phyloP scores from a whole-genome alignment of 2,113 vertebrate species.

The Ibidorhyncha struthersii region DNA sequence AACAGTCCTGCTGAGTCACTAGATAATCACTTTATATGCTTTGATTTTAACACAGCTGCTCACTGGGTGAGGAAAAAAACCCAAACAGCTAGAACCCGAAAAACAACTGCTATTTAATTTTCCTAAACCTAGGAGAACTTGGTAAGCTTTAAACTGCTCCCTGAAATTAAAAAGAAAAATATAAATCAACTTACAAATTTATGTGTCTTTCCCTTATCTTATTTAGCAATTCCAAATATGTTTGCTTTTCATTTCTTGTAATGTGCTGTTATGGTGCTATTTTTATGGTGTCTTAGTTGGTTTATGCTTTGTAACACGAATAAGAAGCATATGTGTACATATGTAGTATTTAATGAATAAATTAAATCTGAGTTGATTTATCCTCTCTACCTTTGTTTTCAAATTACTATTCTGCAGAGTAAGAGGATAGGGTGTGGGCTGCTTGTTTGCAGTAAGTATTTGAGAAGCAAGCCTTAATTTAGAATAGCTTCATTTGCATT shows the following conservation, averaged over 20 bases:
- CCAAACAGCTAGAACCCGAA: neutral
- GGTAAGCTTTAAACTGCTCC: neutral
- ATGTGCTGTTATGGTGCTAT: neutral
- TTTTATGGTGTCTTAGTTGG: neutral
- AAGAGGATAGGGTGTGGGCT: neutral
- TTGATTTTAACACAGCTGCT: neutral
- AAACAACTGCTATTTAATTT: neutral
- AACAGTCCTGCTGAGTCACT: neutral
- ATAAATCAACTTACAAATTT: neutral
- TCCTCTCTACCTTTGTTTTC: conserved; percentile 36
- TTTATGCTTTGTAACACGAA: neutral
- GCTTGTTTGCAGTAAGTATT: conserved; percentile 35
- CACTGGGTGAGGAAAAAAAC: neutral
- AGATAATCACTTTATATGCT: neutral
- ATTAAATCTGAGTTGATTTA: conserved; percentile 57
- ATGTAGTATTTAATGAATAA: conserved; percentile 39
- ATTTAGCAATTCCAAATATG: neutral
- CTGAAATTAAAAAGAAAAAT: neutral
- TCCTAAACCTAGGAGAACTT: neutral
- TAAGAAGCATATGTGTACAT: neutral
- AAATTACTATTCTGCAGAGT: conserved; percentile 22
- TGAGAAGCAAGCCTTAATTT: conserved; percentile 8
- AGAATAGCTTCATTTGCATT: conserved; percentile 13
- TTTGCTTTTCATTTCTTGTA: neutral
- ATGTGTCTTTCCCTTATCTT: neutral